Evolutionary conservation across 2,888 invertebrate species (phyloP).

Genomic region (Diploptera punctata): DNA sequence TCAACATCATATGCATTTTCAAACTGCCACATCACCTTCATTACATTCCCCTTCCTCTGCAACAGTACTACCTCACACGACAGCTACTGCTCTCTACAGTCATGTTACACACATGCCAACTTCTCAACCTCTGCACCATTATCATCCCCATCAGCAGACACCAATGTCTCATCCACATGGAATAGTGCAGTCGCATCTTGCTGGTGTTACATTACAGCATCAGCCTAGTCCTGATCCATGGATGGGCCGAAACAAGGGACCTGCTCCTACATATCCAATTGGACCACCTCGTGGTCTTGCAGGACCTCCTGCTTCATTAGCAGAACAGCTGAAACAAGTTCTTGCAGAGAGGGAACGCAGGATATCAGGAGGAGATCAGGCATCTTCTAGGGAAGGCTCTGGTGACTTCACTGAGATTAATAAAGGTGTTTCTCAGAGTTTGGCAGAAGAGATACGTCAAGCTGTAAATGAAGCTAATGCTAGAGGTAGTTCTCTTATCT

Average conservation of each 20-base stretch:
- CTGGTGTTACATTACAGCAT: conserved; percentile 42
- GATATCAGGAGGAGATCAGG: conserved; percentile 52
- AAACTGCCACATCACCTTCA: conserved; percentile 13
- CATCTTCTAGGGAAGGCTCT: conserved; percentile 56
- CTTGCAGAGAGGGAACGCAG: conserved; percentile 84
- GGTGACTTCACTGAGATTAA: conserved; percentile 68
- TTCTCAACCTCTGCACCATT: conserved; percentile 22
- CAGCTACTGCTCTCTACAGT: conserved; percentile 14
- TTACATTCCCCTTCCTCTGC: conserved; percentile 8
- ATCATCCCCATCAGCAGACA: conserved; percentile 25
- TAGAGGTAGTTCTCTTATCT: no score
- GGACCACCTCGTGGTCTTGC: conserved; percentile 52
- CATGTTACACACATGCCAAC: conserved; percentile 27
- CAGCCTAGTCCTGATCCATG: conserved; percentile 54
- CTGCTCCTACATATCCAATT: conserved; percentile 37
- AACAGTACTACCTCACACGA: conserved; percentile 13
- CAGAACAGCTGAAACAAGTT: conserved; percentile 87
- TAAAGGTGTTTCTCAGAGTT: conserved; percentile 74
- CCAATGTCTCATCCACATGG: conserved; percentile 11
- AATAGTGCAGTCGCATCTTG: conserved; percentile 1
- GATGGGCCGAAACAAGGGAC: conserved; percentile 43
- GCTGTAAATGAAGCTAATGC: conserved; percentile 89
- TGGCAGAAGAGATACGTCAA: conserved; percentile 86
- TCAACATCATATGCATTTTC: conserved; percentile 27
- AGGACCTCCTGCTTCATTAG: conserved; percentile 79